phyloP scores from a whole-genome alignment of 2,113 vertebrate genomes.

The Nanger granti region DNA sequence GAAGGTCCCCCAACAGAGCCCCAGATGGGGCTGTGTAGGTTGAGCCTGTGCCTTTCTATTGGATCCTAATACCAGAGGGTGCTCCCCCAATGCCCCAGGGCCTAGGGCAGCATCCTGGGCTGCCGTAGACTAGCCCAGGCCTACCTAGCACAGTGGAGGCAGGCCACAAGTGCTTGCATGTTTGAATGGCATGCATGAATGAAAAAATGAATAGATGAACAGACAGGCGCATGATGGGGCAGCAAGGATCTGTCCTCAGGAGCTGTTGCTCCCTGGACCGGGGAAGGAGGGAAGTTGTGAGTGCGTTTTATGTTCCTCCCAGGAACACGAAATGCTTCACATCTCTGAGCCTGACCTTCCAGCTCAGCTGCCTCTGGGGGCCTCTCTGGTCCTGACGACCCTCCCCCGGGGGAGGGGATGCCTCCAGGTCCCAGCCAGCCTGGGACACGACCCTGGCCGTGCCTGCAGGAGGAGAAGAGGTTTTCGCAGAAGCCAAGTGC shows the following conservation, averaged over 20 bases:
- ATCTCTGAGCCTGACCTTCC: neutral
- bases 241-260: neutral
- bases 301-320: neutral
- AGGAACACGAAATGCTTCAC: neutral
- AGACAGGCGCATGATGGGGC: fast-evolving
- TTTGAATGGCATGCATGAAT: neutral
- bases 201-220: no score
- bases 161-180: fast-evolving
- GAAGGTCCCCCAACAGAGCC: neutral
- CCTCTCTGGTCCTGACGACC: fast-evolving
- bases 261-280: neutral
- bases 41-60: neutral
- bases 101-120: neutral
- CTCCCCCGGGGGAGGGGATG: neutral
- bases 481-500: fast-evolving
- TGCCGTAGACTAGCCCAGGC: neutral
- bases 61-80: neutral
- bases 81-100: no score
- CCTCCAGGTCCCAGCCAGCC: neutral
- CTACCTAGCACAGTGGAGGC: neutral
- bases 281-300: neutral
- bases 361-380: neutral
- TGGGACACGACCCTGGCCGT: fast-evolving
- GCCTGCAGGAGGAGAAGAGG: neutral
- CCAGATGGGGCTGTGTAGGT: neutral